Evolutionary conservation across 2,113 vertebrate species (phyloP).

Genomic region (Junco hyemalis): DNA sequence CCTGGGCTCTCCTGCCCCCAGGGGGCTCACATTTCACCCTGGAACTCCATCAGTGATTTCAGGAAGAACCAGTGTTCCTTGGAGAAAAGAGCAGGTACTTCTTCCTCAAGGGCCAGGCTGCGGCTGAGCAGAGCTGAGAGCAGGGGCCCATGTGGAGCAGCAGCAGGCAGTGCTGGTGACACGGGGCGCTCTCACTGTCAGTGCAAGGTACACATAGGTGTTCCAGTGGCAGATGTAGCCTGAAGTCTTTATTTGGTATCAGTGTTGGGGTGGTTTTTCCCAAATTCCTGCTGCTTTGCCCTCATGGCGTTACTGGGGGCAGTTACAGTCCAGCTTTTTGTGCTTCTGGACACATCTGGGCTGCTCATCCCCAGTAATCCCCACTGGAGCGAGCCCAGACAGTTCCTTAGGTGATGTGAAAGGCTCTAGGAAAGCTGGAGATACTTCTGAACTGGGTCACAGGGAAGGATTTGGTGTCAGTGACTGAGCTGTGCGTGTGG

Average conservation of each 20-base stretch:
- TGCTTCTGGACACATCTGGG: neutral
- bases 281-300: neutral
- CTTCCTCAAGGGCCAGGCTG: neutral
- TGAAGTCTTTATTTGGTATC: neutral
- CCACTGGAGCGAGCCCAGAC: fast-evolving
- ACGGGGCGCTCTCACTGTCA: fast-evolving
- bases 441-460: neutral
- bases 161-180: neutral
- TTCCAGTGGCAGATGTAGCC: fast-evolving
- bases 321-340: neutral
- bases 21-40: neutral
- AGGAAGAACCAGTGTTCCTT: neutral
- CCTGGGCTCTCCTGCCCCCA: neutral
- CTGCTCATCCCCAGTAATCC: neutral
- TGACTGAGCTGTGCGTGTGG: neutral
- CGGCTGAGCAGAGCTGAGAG: neutral
- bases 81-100: neutral
- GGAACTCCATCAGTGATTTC: fast-evolving
- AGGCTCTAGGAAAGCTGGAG: neutral
- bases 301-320: fast-evolving
- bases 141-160: neutral
- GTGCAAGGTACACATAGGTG: fast-evolving
- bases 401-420: neutral
- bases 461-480: neutral
- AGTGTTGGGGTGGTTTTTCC: fast-evolving